Evolutionary conservation across 2,888 invertebrate species (phyloP).

Genomic region (Laothoe populi): DNA sequence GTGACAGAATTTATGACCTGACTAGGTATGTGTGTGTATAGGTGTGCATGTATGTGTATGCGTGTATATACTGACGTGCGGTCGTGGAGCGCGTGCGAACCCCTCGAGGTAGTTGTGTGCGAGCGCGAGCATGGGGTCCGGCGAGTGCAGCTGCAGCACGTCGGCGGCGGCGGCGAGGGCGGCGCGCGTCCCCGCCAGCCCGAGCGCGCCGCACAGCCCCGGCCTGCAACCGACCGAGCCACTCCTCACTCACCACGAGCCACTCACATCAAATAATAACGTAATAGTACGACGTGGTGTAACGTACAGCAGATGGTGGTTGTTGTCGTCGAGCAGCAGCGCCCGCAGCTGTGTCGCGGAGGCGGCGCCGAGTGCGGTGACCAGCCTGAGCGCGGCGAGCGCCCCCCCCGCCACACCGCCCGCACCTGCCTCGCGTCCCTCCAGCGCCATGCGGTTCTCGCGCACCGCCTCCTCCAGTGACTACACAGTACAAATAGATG

Average conservation of each 20-base stretch:
- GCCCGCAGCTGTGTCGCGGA: constrained; percentile 31
- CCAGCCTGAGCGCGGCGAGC: constrained; percentile 39
- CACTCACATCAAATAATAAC: background rate
- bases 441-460: constrained; percentile 34
- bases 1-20: too few species aligned
- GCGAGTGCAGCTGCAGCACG: constrained; percentile 49
- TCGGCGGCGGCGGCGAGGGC: constrained; percentile 51
- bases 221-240: constrained; percentile 26
- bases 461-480: constrained; percentile 31
- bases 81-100: constrained; percentile 31
- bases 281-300: background rate
- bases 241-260: background rate
- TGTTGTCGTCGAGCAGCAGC: constrained; percentile 30
- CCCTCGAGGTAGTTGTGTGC: constrained; percentile 45
- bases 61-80: background rate
- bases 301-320: constrained; percentile 21
- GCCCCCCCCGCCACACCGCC: constrained; percentile 38
- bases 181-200: constrained; percentile 49
- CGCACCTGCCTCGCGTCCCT: constrained; percentile 36
- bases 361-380: constrained; percentile 45
- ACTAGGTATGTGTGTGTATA: too few species aligned
- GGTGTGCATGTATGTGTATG: too few species aligned
- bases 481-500: constrained; percentile 7
- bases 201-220: constrained; percentile 52
- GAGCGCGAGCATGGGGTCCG: constrained; percentile 40